A percentile compares a stretch with the other conserved stretches of the same genome.
phyloP scores from a whole-genome alignment of 2,797 vertebrate genomes.

The Tragopan temminckii region DNA sequence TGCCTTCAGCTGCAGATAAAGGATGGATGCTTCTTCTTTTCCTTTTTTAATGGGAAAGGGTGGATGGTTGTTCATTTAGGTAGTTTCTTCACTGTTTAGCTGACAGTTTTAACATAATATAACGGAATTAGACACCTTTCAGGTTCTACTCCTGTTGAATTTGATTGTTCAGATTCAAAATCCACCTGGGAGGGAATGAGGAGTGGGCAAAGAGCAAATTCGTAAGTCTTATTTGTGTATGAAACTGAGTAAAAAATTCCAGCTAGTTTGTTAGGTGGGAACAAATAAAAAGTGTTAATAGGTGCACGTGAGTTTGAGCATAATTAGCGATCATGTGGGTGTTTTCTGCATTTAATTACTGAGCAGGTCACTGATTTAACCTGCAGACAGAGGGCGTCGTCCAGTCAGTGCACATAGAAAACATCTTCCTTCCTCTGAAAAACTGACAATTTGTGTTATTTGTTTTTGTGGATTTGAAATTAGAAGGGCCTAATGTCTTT shows the following conservation, averaged over 20 bases:
- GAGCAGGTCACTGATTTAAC: neutral
- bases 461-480: neutral
- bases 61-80: neutral
- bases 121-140: neutral
- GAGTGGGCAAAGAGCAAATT: neutral
- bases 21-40: neutral
- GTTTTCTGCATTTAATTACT: neutral
- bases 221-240: neutral
- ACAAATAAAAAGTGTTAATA: neutral
- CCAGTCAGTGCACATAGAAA: neutral
- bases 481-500: neutral
- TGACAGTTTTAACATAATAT: neutral
- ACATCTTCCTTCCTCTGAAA: neutral
- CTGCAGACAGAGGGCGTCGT: neutral
- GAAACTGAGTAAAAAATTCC: neutral
- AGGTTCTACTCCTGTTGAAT: neutral
- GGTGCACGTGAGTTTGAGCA: neutral
- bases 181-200: neutral
- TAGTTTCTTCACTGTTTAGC: neutral
- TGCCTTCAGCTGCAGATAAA: slow-evolving; percentile 23
- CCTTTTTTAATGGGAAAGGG: neutral
- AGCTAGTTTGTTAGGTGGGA: neutral
- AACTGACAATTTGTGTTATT: neutral
- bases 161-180: neutral
- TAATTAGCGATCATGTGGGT: neutral